Evolutionary conservation across 2,113 vertebrate genomes (phyloP), one percentile per base, ranked within the genome.

Genomic region (Seriola dumerili): DNA sequence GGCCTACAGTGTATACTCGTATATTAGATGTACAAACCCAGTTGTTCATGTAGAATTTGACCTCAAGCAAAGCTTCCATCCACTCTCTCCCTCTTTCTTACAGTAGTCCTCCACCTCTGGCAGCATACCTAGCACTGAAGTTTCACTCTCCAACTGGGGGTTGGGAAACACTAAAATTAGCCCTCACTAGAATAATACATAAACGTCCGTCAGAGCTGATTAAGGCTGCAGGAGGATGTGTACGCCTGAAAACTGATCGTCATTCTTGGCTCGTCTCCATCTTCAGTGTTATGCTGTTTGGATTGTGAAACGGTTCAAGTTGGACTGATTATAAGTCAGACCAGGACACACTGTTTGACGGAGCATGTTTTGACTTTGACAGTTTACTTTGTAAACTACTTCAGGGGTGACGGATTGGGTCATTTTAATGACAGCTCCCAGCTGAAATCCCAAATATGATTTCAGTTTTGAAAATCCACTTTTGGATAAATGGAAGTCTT

Each of bases 131-230:
- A 2, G 29, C 12, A 21, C 67, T 77, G 80, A 85, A 85, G 74
- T 83, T 72, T 85, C 78, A n/a, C 80, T 91, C 90, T 88, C 67
- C 76, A 79, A 74, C 66, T 34, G 44, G 54, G 66, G 72, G 40
- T 62, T 87, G 50, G 67, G 85, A 91, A 90, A 90, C 68, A 36
- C 64, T 89, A 71, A 88, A 92, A 92, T 90, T 85, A 88, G 78
- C 80, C 16, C 68, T 78, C 38, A 21, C 84, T 92, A 88, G 74
- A 90, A 92, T 90, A 86, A 91, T 59, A 89, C 84, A 76, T 89
- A 88, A 91, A 86, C 38, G 78, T 83, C 91, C 91, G 92, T 94
- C 91, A 89, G 74, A 55, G 75, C 65, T 25, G 74, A 88, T 92
- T 88, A 81, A n/a, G 73, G 76, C 72, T 38, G 55, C 8, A 16